phyloP scores from a whole-genome alignment of 2,888 invertebrate species.

The Oscheius sp. region DNA sequence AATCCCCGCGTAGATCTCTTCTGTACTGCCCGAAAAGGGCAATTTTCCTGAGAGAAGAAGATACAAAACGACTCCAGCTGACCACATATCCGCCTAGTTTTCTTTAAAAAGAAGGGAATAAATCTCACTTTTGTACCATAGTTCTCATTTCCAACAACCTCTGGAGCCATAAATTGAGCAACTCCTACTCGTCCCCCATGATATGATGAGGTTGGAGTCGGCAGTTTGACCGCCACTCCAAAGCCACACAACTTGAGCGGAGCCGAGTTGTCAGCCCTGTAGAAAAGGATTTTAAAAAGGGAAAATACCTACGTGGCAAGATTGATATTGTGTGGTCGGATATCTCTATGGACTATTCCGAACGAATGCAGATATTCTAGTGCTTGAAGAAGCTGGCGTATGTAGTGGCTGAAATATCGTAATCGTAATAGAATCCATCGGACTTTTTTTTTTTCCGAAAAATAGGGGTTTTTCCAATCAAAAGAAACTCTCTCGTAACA shows the following conservation, averaged over 20 bases:
- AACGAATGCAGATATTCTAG: constrained; percentile 96
- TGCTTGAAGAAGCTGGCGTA: constrained; percentile 96
- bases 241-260: constrained; percentile 97
- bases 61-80: constrained; percentile 87
- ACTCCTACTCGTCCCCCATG: constrained; percentile 82
- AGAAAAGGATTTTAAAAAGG: constrained; percentile 14
- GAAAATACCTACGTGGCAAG: constrained; percentile 77
- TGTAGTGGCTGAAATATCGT: constrained; percentile 92
- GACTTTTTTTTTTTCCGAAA: not conserved
- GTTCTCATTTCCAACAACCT: constrained; percentile 88
- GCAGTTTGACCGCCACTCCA: constrained; percentile 91
- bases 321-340: constrained; percentile 94
- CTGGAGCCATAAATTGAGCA: constrained; percentile 97
- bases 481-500: not conserved
- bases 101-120: constrained; percentile 8
- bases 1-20: constrained; percentile 89
- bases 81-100: constrained; percentile 89
- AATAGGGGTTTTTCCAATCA: not conserved
- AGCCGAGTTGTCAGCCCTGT: constrained; percentile 90
- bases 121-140: constrained; percentile 61
- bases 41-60: constrained; percentile 90
- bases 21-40: constrained; percentile 93
- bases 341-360: constrained; percentile 95
- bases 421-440: no score
- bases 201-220: constrained; percentile 67